Conservation (phyloP, 2,888 invertebrate genomes). For the Diaperis boleti region DNA sequence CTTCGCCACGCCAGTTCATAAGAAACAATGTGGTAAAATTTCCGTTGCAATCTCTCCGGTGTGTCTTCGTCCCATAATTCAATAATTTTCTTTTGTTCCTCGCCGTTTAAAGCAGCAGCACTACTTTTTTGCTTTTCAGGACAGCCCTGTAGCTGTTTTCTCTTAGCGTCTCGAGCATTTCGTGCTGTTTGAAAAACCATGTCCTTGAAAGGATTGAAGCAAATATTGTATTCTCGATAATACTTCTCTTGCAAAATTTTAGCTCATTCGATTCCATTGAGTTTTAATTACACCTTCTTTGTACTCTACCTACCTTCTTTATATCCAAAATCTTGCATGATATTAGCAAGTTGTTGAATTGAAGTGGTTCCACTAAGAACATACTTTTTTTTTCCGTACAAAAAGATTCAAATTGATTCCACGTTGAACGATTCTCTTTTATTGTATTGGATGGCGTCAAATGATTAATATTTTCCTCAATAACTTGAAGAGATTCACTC, state of each 20-base stretch:
- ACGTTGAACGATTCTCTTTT: too few species aligned
- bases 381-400: too few species aligned
- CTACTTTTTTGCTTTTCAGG: not conserved
- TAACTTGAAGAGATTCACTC: too few species aligned
- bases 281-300: not conserved
- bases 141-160: not conserved
- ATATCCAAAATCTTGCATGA: too few species aligned
- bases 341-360: too few species aligned
- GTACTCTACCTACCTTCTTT: not conserved
- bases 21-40: too few species aligned
- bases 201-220: conserved; percentile 3
- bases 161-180: not conserved
- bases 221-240: not conserved
- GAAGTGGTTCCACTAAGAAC: too few species aligned
- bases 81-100: not conserved
- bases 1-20: too few species aligned
- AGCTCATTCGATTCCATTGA: not conserved
- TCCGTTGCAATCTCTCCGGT: not conserved
- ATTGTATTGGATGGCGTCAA: too few species aligned
- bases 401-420: too few species aligned
- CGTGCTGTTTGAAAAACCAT: not conserved
- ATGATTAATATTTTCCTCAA: too few species aligned
- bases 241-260: not conserved
- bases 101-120: not conserved
- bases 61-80: not conserved